A percentile compares a stretch with the other conserved stretches of the same genome.
These are phyloP conservation scores for Lamellibrachia columna DNA, from an alignment of 2,888 invertebrate species.

Conservation along the genomic window DNA sequence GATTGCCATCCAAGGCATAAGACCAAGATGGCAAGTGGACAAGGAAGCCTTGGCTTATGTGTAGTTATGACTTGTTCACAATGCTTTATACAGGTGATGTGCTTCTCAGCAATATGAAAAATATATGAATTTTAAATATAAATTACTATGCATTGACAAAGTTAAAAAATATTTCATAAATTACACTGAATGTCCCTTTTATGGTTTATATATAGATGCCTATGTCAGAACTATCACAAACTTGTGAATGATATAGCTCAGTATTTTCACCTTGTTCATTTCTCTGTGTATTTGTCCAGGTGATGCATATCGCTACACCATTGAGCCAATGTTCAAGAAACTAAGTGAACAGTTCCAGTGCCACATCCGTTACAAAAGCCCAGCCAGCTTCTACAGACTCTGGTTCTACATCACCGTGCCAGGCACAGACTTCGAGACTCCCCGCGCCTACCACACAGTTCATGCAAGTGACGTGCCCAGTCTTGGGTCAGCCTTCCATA, in stretches of 20 bases:
- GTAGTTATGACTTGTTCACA: no score
- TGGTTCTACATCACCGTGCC: slow-evolving; percentile 54
- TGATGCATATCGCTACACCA: slow-evolving; percentile 55
- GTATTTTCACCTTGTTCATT: neutral
- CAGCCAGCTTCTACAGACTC: slow-evolving; percentile 56
- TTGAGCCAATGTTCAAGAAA: slow-evolving; percentile 54
- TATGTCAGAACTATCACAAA: neutral
- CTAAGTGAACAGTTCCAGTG: slow-evolving; percentile 54
- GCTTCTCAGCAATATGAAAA: no score
- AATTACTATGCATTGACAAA: no score
- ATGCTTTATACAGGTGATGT: no score
- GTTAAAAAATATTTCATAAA: no score
- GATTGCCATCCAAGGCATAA: no score
- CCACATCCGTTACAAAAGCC: slow-evolving; percentile 54
- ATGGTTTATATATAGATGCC: neutral
- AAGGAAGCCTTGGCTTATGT: no score
- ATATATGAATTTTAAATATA: no score
- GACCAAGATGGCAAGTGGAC: no score
- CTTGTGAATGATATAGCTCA: neutral
- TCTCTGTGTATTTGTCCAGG: slow-evolving; percentile 42
- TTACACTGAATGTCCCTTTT: neutral
- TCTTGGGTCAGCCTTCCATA: slow-evolving; percentile 20
- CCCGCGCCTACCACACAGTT: slow-evolving; percentile 32
- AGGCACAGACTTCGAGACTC: slow-evolving; percentile 40
- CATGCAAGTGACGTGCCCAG: slow-evolving; percentile 28